A percentile compares a stretch with the other conserved stretches of the same genome.
These are phyloP conservation scores for Oostethus manadensis DNA, from an alignment of 2,113 vertebrate genomes.

Conservation along the genomic window DNA sequence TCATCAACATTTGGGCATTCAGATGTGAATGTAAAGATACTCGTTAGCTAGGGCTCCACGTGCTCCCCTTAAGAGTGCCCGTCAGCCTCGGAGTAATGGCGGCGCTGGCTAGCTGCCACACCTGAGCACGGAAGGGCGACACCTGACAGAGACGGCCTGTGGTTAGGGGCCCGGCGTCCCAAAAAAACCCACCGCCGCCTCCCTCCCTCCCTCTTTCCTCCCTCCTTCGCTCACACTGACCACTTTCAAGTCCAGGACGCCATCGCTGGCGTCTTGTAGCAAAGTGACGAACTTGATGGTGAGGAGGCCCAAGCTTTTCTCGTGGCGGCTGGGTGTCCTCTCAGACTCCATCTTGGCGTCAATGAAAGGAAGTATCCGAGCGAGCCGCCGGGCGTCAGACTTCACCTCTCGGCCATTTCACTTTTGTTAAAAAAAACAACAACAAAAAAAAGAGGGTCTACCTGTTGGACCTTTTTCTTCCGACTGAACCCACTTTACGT, in stretches of 20 bases:
- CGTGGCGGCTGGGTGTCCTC: slow-evolving; percentile 70
- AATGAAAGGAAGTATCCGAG: background rate
- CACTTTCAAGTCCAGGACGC: slow-evolving; percentile 79
- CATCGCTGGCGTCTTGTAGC: slow-evolving; percentile 71
- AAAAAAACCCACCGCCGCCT: too few relatives aligned
- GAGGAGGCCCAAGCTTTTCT: slow-evolving; percentile 80
- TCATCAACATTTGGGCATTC: too few relatives aligned
- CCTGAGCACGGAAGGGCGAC: slow-evolving; percentile 43
- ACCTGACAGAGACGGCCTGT: slow-evolving; percentile 49
- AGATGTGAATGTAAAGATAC: too few relatives aligned
- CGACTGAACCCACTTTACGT: slow-evolving; percentile 69
- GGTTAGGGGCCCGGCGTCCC: slow-evolving; percentile 19
- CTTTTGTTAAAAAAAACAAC: slow-evolving; percentile 32
- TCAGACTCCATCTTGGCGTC: slow-evolving; percentile 42
- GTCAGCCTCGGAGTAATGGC: too few relatives aligned
- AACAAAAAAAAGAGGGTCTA: background rate
- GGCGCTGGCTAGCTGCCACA: slow-evolving; percentile 40
- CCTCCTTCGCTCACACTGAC: slow-evolving; percentile 58
- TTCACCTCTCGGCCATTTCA: slow-evolving; percentile 1
- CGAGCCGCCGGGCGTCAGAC: background rate
- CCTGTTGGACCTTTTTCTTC: background rate
- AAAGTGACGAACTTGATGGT: slow-evolving; percentile 75
- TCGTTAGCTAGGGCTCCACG: background rate
- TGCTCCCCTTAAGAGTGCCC: background rate
- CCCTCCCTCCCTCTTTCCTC: too few relatives aligned